phyloP scores from a whole-genome alignment of 2,113 vertebrate genomes.

The Larimichthys polyactis region DNA sequence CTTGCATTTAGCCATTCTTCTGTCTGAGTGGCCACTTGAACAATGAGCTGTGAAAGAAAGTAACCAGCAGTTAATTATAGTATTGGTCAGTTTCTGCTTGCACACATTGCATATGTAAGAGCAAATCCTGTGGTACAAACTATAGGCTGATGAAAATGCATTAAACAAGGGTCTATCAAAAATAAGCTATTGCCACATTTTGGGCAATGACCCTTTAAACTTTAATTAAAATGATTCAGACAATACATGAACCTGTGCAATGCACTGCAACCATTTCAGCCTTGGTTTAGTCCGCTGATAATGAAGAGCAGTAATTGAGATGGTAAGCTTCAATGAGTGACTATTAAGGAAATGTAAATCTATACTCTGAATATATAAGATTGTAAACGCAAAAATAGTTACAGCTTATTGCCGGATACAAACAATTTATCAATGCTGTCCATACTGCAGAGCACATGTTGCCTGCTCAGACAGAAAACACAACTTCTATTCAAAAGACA shows the following conservation, averaged over 20 bases:
- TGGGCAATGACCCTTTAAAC: slow-evolving; percentile 1
- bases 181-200: slow-evolving; percentile 2
- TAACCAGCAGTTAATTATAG: slow-evolving; percentile 8
- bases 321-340: slow-evolving; percentile 11
- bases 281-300: slow-evolving; percentile 1
- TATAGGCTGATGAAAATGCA: neutral
- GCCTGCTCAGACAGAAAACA: neutral
- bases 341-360: neutral
- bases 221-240: slow-evolving; percentile 34
- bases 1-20: slow-evolving; percentile 4
- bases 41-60: slow-evolving; percentile 1
- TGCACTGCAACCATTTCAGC: slow-evolving; percentile 3
- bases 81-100: slow-evolving; percentile 3
- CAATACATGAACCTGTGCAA: neutral
- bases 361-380: neutral
- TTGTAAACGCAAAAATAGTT: neutral
- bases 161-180: neutral
- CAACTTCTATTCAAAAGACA: slow-evolving; percentile 1
- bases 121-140: neutral
- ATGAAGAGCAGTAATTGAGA: slow-evolving; percentile 21
- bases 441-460: neutral
- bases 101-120: neutral
- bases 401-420: neutral
- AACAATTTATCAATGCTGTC: neutral
- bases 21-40: neutral